phyloP scores from a whole-genome alignment of 2,113 vertebrate genomes.

The Hylia prasina region DNA sequence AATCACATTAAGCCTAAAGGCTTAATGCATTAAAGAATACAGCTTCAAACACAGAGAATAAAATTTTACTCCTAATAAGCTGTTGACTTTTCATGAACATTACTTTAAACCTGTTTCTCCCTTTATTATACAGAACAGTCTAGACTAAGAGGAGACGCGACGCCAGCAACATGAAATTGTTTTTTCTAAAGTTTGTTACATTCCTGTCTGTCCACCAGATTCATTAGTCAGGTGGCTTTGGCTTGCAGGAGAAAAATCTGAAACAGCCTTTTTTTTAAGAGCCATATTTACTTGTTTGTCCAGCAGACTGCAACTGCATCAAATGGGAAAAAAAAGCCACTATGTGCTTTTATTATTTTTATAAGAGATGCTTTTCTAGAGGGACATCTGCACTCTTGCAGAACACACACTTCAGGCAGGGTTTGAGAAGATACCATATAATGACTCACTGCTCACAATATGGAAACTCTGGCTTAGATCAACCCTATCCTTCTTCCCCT shows the following conservation, averaged over 20 bases:
- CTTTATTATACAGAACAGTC: not conserved
- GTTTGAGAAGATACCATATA: not conserved
- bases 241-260: not conserved
- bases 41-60: slow-evolving; percentile 32
- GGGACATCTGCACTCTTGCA: not conserved
- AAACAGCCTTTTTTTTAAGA: not conserved
- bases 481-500: not conserved
- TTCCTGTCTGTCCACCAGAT: not conserved
- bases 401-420: not conserved
- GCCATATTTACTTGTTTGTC: not conserved
- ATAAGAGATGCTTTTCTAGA: not conserved
- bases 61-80: slow-evolving; percentile 40
- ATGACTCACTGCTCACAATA: not conserved
- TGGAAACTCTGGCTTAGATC: not conserved
- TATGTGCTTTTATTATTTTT: not conserved
- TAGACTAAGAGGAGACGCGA: not conserved
- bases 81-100: not conserved
- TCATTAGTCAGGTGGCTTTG: not conserved
- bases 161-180: not conserved
- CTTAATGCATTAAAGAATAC: slow-evolving; percentile 20
- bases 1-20: not conserved
- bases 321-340: not conserved
- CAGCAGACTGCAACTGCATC: not conserved
- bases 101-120: slow-evolving; percentile 9
- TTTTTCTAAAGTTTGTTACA: not conserved